Conservation (phyloP, 2,888 invertebrate genomes). For the Allacma fusca region DNA sequence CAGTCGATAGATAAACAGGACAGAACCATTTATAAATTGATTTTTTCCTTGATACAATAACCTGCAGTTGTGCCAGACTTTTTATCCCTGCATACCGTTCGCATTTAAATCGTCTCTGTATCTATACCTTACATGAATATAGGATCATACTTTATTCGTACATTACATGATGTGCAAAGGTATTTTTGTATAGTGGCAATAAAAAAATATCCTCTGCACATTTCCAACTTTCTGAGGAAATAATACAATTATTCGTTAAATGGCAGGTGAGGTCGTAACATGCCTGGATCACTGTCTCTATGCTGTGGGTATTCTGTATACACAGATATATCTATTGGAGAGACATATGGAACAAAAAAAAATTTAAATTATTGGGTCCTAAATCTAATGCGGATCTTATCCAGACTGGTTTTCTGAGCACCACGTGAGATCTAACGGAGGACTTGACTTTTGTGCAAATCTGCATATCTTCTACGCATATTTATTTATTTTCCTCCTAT, state of each 20-base stretch:
- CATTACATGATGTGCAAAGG: not conserved
- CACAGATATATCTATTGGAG: too few species aligned
- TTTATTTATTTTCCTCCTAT: not conserved
- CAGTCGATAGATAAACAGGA: slow-evolving; percentile 14
- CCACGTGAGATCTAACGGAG: not conserved
- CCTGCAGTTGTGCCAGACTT: not conserved
- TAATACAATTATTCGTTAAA: not conserved
- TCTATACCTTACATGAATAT: too few species aligned
- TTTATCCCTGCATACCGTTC: too few species aligned
- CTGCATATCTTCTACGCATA: slow-evolving; percentile 17
- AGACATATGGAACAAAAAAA: not conserved
- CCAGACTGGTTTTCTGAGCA: not conserved
- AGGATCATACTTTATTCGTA: too few species aligned
- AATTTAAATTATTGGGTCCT: slow-evolving; percentile 23
- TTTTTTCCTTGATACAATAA: not conserved
- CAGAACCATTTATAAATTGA: slow-evolving; percentile 23
- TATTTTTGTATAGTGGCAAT: not conserved
- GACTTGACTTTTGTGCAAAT: not conserved
- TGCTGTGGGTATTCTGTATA: not conserved
- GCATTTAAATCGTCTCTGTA: too few species aligned
- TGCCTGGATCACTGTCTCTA: not conserved
- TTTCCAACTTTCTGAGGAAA: slow-evolving; percentile 13
- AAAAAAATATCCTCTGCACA: too few species aligned
- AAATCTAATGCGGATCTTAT: slow-evolving; percentile 18
- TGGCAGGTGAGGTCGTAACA: not conserved